phyloP scores from a whole-genome alignment of 92 coral and sea anemone species.

The Epizoanthus scotinus region DNA sequence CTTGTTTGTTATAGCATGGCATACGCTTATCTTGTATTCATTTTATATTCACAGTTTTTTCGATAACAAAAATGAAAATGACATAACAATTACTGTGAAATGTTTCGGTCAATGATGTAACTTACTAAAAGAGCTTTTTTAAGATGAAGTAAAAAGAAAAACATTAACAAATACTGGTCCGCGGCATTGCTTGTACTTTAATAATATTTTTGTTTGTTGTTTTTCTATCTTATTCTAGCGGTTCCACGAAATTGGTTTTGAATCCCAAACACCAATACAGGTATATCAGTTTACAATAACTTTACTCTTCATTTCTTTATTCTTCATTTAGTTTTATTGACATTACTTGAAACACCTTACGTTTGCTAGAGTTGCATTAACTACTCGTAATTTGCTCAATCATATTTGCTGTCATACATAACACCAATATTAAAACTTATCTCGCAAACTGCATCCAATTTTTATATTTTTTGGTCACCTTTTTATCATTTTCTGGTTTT shows the following conservation, averaged over 20 bases:
- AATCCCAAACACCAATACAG: constrained; percentile 6
- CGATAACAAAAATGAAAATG: not conserved
- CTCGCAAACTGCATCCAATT: not conserved
- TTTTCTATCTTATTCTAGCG: not conserved
- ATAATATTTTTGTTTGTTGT: not conserved
- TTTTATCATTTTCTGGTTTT: constrained; percentile 3
- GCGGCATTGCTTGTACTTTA: not conserved
- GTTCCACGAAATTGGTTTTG: not conserved
- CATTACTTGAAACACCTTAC: constrained; percentile 10
- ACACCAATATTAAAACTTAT: too few relatives aligned
- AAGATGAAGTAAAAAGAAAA: not conserved
- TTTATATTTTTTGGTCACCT: not conserved
- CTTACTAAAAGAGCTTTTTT: not conserved
- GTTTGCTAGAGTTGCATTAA: not conserved
- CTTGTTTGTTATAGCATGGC: too few relatives aligned
- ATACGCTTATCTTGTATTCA: not conserved
- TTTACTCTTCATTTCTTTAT: constrained; percentile 19
- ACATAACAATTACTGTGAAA: not conserved
- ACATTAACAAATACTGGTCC: not conserved
- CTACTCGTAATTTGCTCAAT: not conserved
- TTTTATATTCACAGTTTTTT: not conserved
- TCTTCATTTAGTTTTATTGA: not conserved
- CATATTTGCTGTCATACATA: not conserved
- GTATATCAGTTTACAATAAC: constrained; percentile 5
- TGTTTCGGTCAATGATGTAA: not conserved